phyloP scores from a whole-genome alignment of 2,797 vertebrate species.

The Sebastes jordani region DNA sequence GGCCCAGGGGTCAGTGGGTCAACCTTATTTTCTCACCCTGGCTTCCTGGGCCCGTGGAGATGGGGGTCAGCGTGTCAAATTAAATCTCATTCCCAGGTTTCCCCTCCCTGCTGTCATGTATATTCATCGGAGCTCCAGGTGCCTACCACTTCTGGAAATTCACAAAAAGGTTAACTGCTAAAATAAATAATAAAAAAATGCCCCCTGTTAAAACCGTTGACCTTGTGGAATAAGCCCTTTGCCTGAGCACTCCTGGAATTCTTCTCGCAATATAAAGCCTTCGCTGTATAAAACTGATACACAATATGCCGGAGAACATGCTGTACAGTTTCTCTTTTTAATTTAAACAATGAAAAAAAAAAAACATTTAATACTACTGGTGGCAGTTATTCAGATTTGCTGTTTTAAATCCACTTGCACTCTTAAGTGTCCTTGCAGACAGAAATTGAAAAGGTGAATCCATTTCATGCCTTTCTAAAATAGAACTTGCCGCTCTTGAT shows the following conservation, averaged over 20 bases:
- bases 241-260: conserved; percentile 64
- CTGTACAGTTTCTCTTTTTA: background rate
- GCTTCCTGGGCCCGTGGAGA: conserved; percentile 79
- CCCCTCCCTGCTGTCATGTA: conserved; percentile 83
- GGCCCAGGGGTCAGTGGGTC: conserved; percentile 81
- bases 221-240: conserved; percentile 82
- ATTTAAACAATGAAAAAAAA: conserved; percentile 24
- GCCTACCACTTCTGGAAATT: conserved; percentile 85
- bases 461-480: conserved; percentile 64
- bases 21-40: conserved; percentile 87
- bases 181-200: conserved; percentile 87
- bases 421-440: conserved; percentile 55
- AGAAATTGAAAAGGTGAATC: conserved; percentile 57
- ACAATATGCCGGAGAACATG: conserved; percentile 20
- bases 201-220: conserved; percentile 83
- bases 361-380: background rate
- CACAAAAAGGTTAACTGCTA: conserved; percentile 86
- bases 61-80: conserved; percentile 86
- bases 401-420: conserved; percentile 36
- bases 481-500: conserved; percentile 63
- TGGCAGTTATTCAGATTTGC: conserved; percentile 30
- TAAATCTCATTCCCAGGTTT: conserved; percentile 85
- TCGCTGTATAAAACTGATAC: conserved; percentile 51
- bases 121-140: conserved; percentile 84
- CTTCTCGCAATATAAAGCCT: conserved; percentile 54